Evolutionary conservation across 2,797 vertebrate species (phyloP).

Genomic region (Danio aesculapii): DNA sequence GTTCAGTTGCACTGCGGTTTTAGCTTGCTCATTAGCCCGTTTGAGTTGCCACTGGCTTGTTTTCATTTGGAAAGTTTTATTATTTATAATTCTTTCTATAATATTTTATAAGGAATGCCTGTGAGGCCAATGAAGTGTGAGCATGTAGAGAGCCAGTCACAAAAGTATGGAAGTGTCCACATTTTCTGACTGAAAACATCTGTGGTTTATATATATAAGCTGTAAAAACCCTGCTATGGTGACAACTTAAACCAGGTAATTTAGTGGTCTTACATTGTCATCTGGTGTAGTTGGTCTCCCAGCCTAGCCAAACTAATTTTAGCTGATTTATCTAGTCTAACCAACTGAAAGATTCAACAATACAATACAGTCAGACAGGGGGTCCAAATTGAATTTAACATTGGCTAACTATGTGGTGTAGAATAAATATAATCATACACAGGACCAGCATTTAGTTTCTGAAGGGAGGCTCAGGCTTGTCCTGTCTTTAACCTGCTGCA

Average conservation of each 20-base stretch:
- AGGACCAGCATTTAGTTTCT: not conserved
- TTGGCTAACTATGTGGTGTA: not conserved
- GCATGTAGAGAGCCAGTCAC: slow-evolving; percentile 2
- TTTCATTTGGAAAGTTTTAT: slow-evolving; percentile 31
- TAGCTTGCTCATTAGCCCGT: slow-evolving; percentile 5
- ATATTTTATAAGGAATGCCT: slow-evolving; percentile 36
- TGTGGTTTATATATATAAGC: not conserved
- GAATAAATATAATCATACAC: not conserved
- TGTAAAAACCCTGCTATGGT: not conserved
- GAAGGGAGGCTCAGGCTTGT: not conserved
- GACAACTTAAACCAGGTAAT: not conserved
- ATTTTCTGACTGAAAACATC: slow-evolving; percentile 11
- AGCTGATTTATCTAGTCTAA: not conserved
- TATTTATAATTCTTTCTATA: slow-evolving; percentile 22
- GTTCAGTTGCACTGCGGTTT: not conserved
- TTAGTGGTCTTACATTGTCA: not conserved
- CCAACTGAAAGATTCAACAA: not conserved
- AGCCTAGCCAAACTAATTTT: not conserved
- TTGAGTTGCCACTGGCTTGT: not conserved
- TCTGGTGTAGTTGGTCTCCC: not conserved
- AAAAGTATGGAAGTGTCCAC: slow-evolving; percentile 1
- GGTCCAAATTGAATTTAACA: not conserved
- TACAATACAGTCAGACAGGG: not conserved
- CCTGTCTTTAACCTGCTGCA: slow-evolving; percentile 17
- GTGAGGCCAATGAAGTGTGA: slow-evolving; percentile 17